Evolutionary conservation across 2,888 invertebrate genomes (phyloP).

Genomic region (Drosophila acutilabella): DNA sequence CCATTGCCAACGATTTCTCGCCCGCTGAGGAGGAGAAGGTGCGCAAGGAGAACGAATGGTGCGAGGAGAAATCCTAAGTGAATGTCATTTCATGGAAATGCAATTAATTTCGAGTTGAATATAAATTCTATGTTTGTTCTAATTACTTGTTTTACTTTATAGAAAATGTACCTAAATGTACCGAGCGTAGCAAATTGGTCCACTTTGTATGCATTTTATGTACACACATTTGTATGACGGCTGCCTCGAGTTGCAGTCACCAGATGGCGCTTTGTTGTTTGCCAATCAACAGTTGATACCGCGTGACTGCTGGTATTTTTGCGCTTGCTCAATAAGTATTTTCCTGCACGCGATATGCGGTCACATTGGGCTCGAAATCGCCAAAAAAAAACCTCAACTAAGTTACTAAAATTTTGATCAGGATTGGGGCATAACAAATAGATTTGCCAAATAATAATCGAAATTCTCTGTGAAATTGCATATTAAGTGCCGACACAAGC

Average conservation of each 20-base stretch:
- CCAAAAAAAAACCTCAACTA: conserved; percentile 47
- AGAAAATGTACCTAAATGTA: not conserved
- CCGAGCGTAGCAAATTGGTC: not conserved
- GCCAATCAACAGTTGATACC: conserved; percentile 18
- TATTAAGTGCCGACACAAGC: conserved; percentile 40
- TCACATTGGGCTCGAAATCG: conserved; percentile 46
- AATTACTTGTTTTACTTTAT: not conserved
- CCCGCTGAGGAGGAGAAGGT: conserved; percentile 99
- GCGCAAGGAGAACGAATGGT: conserved; percentile 97
- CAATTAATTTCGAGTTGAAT: not conserved
- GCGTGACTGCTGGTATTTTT: conserved; percentile 50
- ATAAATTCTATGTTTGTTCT: not conserved
- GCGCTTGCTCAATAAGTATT: not conserved
- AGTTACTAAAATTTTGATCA: conserved; percentile 40
- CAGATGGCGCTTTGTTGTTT: conserved; percentile 29
- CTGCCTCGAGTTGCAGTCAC: not conserved
- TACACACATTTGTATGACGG: not conserved
- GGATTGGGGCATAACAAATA: conserved; percentile 51
- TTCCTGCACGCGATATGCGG: not conserved
- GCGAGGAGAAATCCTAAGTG: conserved; percentile 79
- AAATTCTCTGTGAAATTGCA: conserved; percentile 52
- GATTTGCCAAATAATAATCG: conserved; percentile 22
- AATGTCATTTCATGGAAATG: not conserved
- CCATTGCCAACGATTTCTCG: conserved; percentile 98
- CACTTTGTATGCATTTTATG: not conserved